phyloP scores from a whole-genome alignment of 2,888 invertebrate species.

The Melieria crassipennis region DNA sequence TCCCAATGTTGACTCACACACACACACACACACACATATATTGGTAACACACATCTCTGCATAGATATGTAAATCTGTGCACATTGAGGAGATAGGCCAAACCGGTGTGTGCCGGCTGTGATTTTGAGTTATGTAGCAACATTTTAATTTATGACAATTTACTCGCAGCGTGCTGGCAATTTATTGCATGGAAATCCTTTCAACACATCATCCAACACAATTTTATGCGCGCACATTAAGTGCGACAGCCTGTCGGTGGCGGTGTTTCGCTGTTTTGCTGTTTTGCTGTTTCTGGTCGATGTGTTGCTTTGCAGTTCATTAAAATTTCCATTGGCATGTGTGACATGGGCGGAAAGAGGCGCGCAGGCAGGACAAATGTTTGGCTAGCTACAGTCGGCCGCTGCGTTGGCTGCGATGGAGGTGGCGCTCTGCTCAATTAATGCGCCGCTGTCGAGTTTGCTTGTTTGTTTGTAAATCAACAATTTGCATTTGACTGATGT shows the following conservation, averaged over 20 bases:
- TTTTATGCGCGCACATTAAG: too few species aligned
- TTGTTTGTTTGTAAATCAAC: slow-evolving; percentile 13
- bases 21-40: not conserved
- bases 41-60: not conserved
- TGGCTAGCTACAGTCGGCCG: too few species aligned
- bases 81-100: not conserved
- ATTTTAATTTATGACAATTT: slow-evolving; percentile 52
- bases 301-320: too few species aligned
- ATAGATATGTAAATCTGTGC: not conserved
- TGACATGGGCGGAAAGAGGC: too few species aligned
- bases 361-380: too few species aligned
- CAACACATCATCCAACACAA: not conserved
- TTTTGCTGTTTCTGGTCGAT: too few species aligned
- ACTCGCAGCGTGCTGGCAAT: slow-evolving; percentile 34
- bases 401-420: too few species aligned
- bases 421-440: slow-evolving; percentile 15
- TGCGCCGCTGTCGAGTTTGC: slow-evolving; percentile 24
- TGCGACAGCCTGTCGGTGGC: too few species aligned
- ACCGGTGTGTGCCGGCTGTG: slow-evolving; percentile 35
- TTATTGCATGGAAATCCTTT: slow-evolving; percentile 31
- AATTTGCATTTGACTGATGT: not conserved
- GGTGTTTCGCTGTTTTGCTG: too few species aligned
- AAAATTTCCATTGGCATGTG: too few species aligned
- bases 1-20: not conserved
- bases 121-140: slow-evolving; percentile 50